Conservation (phyloP, 2,888 invertebrate species). For the Amblyjoppa proteus region DNA sequence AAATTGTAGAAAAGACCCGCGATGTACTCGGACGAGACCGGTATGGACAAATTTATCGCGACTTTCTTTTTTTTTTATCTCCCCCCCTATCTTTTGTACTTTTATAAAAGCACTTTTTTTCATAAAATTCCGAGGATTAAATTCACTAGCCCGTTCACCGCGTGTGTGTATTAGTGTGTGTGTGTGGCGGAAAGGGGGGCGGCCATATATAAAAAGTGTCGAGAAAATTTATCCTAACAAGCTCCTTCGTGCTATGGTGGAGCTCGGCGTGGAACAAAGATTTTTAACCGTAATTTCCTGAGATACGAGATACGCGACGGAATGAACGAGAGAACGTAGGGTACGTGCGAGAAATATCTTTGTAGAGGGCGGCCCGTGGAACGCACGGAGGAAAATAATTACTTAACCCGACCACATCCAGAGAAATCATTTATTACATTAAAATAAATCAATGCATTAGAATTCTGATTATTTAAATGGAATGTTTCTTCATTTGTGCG, state of each 20-base stretch:
- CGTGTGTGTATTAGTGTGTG: not conserved
- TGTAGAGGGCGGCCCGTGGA: slow-evolving; percentile 18
- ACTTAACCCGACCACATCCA: too few relatives aligned
- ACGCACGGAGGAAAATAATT: too few relatives aligned
- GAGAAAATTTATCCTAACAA: slow-evolving; percentile 19
- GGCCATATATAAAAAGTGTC: not conserved
- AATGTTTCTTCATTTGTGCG: too few relatives aligned
- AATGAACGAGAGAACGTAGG: slow-evolving; percentile 8
- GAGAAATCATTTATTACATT: too few relatives aligned
- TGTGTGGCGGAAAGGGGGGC: not conserved
- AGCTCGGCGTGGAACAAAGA: not conserved
- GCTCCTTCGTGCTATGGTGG: not conserved
- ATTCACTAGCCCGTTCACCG: not conserved
- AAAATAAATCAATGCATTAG: too few relatives aligned
- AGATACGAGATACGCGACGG: slow-evolving; percentile 15
- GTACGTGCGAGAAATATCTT: slow-evolving; percentile 29
- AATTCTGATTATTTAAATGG: too few relatives aligned
- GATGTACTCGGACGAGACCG: slow-evolving; percentile 33
- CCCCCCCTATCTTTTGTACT: not conserved
- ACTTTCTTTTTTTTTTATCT: slow-evolving; percentile 11
- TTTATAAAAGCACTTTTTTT: slow-evolving; percentile 11
- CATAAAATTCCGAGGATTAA: slow-evolving; percentile 9
- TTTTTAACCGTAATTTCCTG: slow-evolving; percentile 33
- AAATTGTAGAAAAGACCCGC: slow-evolving; percentile 32
- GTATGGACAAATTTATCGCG: slow-evolving; percentile 39